These are phyloP conservation scores for Gymnoscopelus braueri DNA, from an alignment of 2,797 vertebrate species.

Conservation along the genomic window DNA sequence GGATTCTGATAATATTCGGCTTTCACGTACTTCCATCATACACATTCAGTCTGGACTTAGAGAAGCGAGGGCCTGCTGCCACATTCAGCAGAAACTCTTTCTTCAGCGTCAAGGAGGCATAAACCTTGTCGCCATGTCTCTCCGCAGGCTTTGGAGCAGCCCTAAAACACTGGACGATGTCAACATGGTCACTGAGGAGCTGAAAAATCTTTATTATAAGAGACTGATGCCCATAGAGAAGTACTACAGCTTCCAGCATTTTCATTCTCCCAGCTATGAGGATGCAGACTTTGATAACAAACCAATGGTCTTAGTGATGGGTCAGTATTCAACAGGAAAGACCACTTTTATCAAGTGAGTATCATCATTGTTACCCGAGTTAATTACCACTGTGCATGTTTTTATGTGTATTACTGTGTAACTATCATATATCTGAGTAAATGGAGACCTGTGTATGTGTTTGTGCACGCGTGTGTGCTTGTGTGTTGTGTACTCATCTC, in stretches of 20 bases:
- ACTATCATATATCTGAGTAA: background rate
- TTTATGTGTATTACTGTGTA: background rate
- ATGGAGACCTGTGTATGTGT: background rate
- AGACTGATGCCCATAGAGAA: constrained; percentile 88
- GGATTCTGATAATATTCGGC: constrained; percentile 64
- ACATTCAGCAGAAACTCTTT: background rate
- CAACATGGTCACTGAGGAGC: constrained; percentile 85
- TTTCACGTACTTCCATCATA: constrained; percentile 52
- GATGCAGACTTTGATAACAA: constrained; percentile 91
- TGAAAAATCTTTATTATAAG: constrained; percentile 86
- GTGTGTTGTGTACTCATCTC: background rate
- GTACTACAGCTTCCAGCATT: constrained; percentile 86
- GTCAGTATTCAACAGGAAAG: constrained; percentile 92
- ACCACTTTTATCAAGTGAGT: constrained; percentile 88
- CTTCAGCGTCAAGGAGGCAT: background rate
- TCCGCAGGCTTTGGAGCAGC: constrained; percentile 73
- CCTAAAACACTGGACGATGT: constrained; percentile 81
- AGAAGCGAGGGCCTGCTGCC: constrained; percentile 38
- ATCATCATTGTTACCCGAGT: background rate
- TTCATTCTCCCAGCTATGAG: constrained; percentile 87
- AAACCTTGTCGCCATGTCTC: constrained; percentile 43
- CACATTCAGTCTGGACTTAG: constrained; percentile 42
- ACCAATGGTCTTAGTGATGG: constrained; percentile 91
- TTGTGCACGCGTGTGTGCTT: background rate
- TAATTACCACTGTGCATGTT: background rate